Conservation (phyloP, 2,797 vertebrate species). For the Manis javanica region DNA sequence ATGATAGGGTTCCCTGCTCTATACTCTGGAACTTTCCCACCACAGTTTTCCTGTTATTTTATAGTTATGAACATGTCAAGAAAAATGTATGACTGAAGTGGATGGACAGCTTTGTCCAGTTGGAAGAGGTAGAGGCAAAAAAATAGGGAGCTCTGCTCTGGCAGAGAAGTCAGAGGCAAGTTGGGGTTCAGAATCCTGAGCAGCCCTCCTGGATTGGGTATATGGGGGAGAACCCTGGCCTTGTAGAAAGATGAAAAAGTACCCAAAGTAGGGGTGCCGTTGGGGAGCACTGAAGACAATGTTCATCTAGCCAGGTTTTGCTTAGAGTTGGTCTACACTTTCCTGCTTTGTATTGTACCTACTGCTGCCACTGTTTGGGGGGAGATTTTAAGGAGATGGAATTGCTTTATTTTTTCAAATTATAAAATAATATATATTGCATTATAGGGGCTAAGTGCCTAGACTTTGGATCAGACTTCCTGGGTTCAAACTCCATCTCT, state of each 20-base stretch:
- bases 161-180: not conserved
- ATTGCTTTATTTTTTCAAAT: not conserved
- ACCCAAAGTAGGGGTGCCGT: not conserved
- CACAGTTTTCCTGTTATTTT: not conserved
- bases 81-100: not conserved
- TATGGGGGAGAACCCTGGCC: not conserved
- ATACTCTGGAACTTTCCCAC: not conserved
- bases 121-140: not conserved
- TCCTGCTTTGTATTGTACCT: not conserved
- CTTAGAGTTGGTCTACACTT: not conserved
- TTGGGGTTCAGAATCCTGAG: not conserved
- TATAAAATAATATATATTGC: not conserved
- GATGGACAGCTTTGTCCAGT: not conserved
- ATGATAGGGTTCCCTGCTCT: not conserved
- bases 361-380: not conserved
- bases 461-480: not conserved
- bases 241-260: not conserved
- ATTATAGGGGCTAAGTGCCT: not conserved
- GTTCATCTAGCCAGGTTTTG: not conserved
- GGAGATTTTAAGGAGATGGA: not conserved
- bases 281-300: not conserved
- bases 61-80: not conserved
- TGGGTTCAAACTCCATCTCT: not conserved
- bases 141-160: rapidly evolving
- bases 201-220: not conserved